These are phyloP conservation scores for Monomorium pharaonis DNA, from an alignment of 1,140 invertebrate species.

Conservation along the genomic window DNA sequence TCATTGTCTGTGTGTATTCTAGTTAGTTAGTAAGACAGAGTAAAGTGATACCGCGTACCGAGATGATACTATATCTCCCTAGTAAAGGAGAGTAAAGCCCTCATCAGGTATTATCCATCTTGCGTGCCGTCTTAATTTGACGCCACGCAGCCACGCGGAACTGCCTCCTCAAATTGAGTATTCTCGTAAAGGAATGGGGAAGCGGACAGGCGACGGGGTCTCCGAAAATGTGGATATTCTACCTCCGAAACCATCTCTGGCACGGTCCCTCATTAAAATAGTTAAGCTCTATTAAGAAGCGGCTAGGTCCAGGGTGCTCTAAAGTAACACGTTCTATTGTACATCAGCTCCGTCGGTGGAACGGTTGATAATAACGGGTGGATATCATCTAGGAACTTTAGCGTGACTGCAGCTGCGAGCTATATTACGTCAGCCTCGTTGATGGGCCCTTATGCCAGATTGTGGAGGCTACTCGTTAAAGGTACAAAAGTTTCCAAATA, in stretches of 20 bases:
- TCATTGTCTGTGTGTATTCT: background rate
- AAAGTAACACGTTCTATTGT: constrained; percentile 70
- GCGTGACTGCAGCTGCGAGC: constrained; percentile 58
- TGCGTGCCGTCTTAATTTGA: constrained; percentile 61
- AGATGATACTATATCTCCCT: constrained; percentile 2
- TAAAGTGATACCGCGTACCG: background rate
- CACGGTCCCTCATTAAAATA: constrained; percentile 77
- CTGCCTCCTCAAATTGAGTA: constrained; percentile 41
- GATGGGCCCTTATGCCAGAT: constrained; percentile 55
- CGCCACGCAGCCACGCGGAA: constrained; percentile 14
- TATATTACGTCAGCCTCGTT: constrained; percentile 49
- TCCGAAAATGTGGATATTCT: constrained; percentile 62
- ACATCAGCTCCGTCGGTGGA: constrained; percentile 52
- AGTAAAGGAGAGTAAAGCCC: constrained; percentile 6
- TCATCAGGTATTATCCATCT: constrained; percentile 33
- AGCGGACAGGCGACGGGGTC: background rate
- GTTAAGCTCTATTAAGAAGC: constrained; percentile 75
- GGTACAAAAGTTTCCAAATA: constrained; percentile 49
- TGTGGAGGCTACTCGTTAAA: constrained; percentile 49
- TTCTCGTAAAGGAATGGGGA: constrained; percentile 49
- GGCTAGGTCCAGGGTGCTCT: constrained; percentile 62
- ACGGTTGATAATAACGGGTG: constrained; percentile 65
- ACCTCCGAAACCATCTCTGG: constrained; percentile 60
- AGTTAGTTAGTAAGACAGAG: constrained; percentile 5
- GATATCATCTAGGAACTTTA: constrained; percentile 69